phyloP scores from a whole-genome alignment of 2,888 invertebrate species.

The Oscheius sp. region DNA sequence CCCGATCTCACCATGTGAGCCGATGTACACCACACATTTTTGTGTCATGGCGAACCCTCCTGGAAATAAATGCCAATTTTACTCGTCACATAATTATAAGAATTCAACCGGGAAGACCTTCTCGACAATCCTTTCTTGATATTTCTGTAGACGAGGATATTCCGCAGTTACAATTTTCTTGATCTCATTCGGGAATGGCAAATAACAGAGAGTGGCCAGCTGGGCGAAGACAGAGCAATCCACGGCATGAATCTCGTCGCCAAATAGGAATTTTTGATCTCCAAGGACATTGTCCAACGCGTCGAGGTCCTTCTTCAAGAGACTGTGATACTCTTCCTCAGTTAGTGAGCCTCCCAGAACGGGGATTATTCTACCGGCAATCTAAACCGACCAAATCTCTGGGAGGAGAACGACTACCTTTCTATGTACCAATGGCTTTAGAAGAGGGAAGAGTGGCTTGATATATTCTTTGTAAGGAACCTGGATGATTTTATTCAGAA shows the following conservation, averaged over 20 bases:
- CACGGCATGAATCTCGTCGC: constrained; percentile 77
- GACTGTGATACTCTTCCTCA: constrained; percentile 37
- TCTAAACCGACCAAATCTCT: no score
- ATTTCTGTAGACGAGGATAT: constrained; percentile 1
- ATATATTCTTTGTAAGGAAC: neutral
- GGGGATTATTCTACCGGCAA: no score
- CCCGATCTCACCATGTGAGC: no score
- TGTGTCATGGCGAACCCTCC: no score
- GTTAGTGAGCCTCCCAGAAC: neutral
- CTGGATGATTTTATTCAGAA: neutral
- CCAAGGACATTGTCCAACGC: constrained; percentile 89
- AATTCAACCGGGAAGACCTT: neutral
- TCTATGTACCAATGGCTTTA: neutral
- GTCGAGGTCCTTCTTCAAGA: constrained; percentile 82
- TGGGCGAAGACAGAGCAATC: constrained; percentile 17
- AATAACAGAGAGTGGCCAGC: constrained; percentile 8
- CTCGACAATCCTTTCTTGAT: constrained; percentile 6
- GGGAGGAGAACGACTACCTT: neutral
- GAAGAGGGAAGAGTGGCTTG: neutral
- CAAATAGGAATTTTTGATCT: constrained; percentile 93
- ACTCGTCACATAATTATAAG: neutral
- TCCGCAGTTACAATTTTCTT: constrained; percentile 7
- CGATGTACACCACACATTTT: no score
- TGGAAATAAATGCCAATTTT: no score
- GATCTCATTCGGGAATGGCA: constrained; percentile 2